A percentile compares a stretch with the other conserved stretches of the same genome.
Evolutionary conservation across 2,113 vertebrate species (phyloP).

Genomic region (Rutilus rutilus): DNA sequence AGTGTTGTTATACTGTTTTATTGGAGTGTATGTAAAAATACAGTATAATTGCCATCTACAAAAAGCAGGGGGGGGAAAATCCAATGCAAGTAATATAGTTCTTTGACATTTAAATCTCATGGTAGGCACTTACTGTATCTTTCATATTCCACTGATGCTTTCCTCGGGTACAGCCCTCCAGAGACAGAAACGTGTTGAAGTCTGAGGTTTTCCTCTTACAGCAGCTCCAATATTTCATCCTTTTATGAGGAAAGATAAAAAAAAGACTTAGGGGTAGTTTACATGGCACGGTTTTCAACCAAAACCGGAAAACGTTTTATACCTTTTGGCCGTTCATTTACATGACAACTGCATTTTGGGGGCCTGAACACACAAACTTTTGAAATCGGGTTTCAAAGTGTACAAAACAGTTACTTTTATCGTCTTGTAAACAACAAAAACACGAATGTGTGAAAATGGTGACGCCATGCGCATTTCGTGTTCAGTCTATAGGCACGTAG

Average conservation of each 20-base stretch:
- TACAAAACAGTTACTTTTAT: no score
- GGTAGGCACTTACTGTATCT: slow-evolving; percentile 79
- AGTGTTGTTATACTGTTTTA: not conserved
- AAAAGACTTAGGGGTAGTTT: not conserved
- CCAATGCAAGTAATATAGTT: not conserved
- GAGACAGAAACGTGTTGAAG: slow-evolving; percentile 92
- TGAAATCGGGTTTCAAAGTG: no score
- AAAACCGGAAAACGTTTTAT: no score
- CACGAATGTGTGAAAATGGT: no score
- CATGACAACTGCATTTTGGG: no score
- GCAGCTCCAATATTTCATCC: slow-evolving; percentile 99
- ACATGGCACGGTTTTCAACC: no score
- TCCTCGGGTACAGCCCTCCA: slow-evolving; percentile 89
- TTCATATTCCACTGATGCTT: slow-evolving; percentile 90
- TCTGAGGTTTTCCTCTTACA: slow-evolving; percentile 97
- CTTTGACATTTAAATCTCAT: slow-evolving; percentile 17
- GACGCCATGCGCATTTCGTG: no score
- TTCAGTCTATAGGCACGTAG: no score
- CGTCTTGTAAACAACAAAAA: no score
- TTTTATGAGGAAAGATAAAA: slow-evolving; percentile 60
- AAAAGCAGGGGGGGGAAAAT: no score
- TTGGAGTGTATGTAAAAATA: not conserved
- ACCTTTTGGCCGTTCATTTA: no score
- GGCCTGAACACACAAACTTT: no score
- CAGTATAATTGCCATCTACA: not conserved